Base-by-base conservation (phyloP, 2,797 vertebrate genomes). In the Enteromius afrohamiltoni region DNA sequence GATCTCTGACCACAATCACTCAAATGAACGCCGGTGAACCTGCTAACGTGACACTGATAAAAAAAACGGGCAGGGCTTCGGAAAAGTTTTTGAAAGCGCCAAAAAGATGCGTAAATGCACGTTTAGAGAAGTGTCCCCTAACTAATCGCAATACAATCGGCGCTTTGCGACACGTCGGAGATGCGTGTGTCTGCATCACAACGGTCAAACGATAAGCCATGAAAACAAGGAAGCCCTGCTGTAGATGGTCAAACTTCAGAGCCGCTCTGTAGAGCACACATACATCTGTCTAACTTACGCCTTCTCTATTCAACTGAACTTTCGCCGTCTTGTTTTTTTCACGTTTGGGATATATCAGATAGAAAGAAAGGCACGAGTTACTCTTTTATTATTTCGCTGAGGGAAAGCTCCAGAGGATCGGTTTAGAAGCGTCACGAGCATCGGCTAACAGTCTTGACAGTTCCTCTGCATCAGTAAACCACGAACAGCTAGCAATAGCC, bases 381-480 rank as follows among this genome's bases (percentile, higher is more conserved):
- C 53, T 83, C 7, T 51, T 17, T 16, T 47, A 45, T 69, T 31
- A 17, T 69, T 51, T 68, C 73, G 73, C 74, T 14, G 4, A 45
- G 70, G 47, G 71, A 82, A 42, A 82, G 55, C 55, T 75, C 70
- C 80, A 82, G 73, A 76, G 71, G 60, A 68, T 45, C 70, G 80
- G 70, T 47, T 34, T 31, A 53, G 60, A 31, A 76, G 49, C 78
- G 78, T 53, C 65, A 42, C 23, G 55, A 70, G 80, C 80, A 51
- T 76, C 81, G 71, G 73, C 81, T 83, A 77, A 58, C 73, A 77
- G 47, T 42, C 60, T 64, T 68, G 81, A 55, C 81, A 83, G 49
- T 65, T 77, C 47, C 19, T 65, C 29, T 19, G 13, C 51, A 53
- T 75, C 42, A 19, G 29, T 51, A 29, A 62, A 69, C n/a, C 34